These are phyloP conservation scores for Biston stratarius DNA, from an alignment of 2,888 invertebrate species.

Conservation along the genomic window DNA sequence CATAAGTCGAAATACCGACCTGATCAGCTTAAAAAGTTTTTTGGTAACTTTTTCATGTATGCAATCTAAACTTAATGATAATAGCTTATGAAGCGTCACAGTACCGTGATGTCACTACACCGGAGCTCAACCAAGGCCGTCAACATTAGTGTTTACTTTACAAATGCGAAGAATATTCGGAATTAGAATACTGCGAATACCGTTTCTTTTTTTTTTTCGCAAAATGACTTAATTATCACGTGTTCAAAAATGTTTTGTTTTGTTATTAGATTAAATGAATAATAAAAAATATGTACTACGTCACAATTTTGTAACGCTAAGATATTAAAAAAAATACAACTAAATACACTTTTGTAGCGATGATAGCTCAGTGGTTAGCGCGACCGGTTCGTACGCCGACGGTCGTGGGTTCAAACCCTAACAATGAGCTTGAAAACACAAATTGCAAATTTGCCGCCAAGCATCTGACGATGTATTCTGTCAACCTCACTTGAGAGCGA, in stretches of 20 bases:
- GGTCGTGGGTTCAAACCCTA: too few relatives aligned
- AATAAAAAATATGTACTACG: background rate
- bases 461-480: too few relatives aligned
- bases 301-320: background rate
- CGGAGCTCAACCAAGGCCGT: conserved; percentile 10
- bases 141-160: conserved; percentile 15
- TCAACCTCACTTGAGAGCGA: too few relatives aligned
- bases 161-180: conserved; percentile 6
- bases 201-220: background rate
- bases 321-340: background rate
- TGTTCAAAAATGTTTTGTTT: background rate
- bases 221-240: background rate
- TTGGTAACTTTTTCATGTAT: too few relatives aligned
- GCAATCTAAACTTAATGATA: conserved; percentile 2
- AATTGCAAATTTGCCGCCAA: too few relatives aligned
- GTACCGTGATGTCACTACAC: conserved; percentile 20
- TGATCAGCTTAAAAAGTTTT: too few relatives aligned
- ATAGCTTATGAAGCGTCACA: conserved; percentile 3
- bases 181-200: background rate
- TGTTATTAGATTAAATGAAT: background rate
- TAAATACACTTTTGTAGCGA: background rate
- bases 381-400: too few relatives aligned
- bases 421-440: too few relatives aligned
- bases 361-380: too few relatives aligned
- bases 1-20: too few relatives aligned